These are phyloP conservation scores for Clarias magur DNA, from an alignment of 2,113 vertebrate species.

Conservation along the genomic window DNA sequence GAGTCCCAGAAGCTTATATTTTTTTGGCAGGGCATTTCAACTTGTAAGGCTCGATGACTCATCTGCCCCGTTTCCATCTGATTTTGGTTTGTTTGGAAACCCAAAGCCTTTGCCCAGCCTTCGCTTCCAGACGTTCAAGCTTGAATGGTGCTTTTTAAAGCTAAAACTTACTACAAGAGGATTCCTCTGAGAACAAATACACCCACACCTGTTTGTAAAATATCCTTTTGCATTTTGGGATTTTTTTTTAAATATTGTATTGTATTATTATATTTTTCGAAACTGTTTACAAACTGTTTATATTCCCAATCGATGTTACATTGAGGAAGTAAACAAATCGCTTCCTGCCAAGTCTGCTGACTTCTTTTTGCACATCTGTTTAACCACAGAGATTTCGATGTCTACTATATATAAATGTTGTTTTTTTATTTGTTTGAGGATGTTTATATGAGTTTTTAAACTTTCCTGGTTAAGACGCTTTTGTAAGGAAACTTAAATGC, in stretches of 20 bases:
- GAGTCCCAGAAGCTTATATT: not conserved
- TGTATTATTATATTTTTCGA: not conserved
- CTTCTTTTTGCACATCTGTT: not conserved
- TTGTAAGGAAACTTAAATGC: not conserved
- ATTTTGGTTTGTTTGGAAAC: not conserved
- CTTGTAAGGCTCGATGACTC: not conserved
- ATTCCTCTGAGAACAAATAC: not conserved
- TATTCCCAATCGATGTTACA: not conserved
- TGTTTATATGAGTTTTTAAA: not conserved
- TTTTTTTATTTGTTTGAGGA: not conserved
- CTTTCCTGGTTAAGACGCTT: not conserved
- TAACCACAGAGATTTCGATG: not conserved
- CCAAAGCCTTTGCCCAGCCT: not conserved
- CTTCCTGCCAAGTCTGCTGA: conserved; percentile 10
- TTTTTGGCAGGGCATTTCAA: not conserved
- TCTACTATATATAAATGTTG: not conserved
- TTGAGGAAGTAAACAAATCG: not conserved
- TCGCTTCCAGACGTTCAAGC: not conserved
- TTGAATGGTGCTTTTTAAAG: not conserved
- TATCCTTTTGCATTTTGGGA: too few species aligned
- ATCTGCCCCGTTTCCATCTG: not conserved
- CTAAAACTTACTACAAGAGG: not conserved
- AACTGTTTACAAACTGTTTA: not conserved
- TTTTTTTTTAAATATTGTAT: not conserved
- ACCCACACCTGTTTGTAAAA: not conserved